Evolutionary conservation across 2,888 invertebrate species (phyloP).

Genomic region (Callimorpha dominula): DNA sequence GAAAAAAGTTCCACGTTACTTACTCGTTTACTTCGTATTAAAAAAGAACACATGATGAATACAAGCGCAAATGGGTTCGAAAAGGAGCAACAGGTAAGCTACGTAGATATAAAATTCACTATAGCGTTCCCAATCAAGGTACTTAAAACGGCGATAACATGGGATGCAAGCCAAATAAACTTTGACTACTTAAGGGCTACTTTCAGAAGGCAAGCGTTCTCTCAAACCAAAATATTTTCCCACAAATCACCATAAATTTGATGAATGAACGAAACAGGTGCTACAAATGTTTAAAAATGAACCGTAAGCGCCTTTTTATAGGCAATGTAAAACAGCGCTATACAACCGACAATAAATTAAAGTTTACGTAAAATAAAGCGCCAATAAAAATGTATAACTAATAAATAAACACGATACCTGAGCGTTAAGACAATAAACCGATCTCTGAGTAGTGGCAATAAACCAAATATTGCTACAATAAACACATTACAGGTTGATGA

Average conservation of each 20-base stretch:
- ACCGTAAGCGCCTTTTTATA: constrained; percentile 85
- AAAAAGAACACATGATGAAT: not conserved
- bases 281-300: constrained; percentile 85
- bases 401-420: constrained; percentile 87
- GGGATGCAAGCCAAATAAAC: constrained; percentile 55
- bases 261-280: constrained; percentile 87
- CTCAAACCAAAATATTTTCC: constrained; percentile 82
- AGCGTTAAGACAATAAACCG: constrained; percentile 84
- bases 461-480: constrained; percentile 86
- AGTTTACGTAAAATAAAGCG: constrained; percentile 86
- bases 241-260: constrained; percentile 85
- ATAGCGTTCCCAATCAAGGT: constrained; percentile 25
- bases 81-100: constrained; percentile 38
- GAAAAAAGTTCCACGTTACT: not conserved
- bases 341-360: constrained; percentile 86
- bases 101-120: constrained; percentile 11
- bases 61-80: not conserved
- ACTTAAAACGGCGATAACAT: constrained; percentile 50
- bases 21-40: not conserved
- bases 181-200: constrained; percentile 47
- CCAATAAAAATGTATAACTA: constrained; percentile 87
- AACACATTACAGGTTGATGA: constrained; percentile 85
- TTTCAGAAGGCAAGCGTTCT: constrained; percentile 59
- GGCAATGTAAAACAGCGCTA: constrained; percentile 85
- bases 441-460: constrained; percentile 83